Evolutionary conservation across 2,888 invertebrate genomes (phyloP), one percentile per base, ranked within the genome.

Genomic region (Pinctada fucata): DNA sequence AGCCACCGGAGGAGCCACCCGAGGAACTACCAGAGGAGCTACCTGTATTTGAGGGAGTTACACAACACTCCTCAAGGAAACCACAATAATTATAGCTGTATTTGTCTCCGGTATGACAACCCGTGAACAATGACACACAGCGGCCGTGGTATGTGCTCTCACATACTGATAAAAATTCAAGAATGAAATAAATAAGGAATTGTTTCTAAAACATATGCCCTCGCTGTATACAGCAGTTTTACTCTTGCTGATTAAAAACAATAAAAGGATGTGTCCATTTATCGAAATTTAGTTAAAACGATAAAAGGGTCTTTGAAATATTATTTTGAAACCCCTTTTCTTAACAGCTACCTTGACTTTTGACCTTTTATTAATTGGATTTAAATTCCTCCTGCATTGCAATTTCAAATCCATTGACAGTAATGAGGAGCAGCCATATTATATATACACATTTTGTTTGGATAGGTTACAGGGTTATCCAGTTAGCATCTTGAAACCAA

Each of bases 51-150:
- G 76, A 75, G 8, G 82, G 77, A 3, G 74, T 74, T 13, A 70
- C 72, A 50, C 86, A 86, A 47, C 86, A 86, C 58, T 79, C 70
- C 70, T 83, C 72, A 51, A 85, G 77, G 16, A 85, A 81, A 0
- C 85, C 85, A 74, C 86, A 86, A 74, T 83, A 83, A 71, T 82
- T 86, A n/a, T 80, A 67, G 2, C 80, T 81, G 69, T 84, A 82
- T 10, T 75, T 65, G 63, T 84, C 80, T 52, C 86, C 85, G 2
- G 80, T 51, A 50, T 79, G 71, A 73, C 86, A 86, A 3, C 82
- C 72, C 3, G 58, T 68, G 48, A 78, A 76, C 2, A 81, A 31
- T 10, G n/a, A 48, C 3, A 81, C 71, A 45, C 81, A 83, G 10
- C 71, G 72, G 2, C 81, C 81, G 13, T 78, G 69, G 31, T 70